Evolutionary conservation across 2,113 vertebrate species (phyloP).

Genomic region (Marcusenius ussheri): DNA sequence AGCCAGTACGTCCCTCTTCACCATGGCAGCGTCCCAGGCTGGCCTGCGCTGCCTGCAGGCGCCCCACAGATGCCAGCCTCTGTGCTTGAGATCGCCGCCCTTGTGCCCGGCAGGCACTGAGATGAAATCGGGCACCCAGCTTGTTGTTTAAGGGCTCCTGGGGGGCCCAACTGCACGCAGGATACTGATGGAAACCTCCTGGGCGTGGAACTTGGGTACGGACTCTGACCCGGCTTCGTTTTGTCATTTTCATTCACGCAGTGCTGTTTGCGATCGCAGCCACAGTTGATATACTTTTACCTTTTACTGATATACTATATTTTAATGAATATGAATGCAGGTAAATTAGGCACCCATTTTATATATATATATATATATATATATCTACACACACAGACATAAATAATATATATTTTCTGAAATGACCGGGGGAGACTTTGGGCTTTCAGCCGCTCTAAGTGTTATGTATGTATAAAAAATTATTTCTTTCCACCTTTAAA

Average conservation of each 20-base stretch:
- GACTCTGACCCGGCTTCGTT: neutral
- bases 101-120: neutral
- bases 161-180: neutral
- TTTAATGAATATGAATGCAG: neutral
- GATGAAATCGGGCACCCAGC: neutral
- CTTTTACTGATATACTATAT: neutral
- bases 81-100: neutral
- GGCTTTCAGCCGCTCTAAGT: neutral
- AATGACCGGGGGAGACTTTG: neutral
- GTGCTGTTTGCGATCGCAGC: neutral
- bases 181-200: neutral
- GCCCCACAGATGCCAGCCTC: neutral
- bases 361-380: too few relatives aligned
- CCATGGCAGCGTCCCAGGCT: neutral
- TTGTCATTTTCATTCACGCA: neutral
- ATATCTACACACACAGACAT: neutral
- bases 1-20: neutral
- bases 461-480: constrained; percentile 11
- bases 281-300: neutral
- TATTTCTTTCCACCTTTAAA: neutral
- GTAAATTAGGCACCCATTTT: constrained; percentile 21
- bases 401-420: constrained; percentile 1
- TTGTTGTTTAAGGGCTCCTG: neutral
- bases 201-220: neutral
- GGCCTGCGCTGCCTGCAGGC: neutral